phyloP scores from a whole-genome alignment of 30 jellyfish, hydroid and myxozoan species.

The Turritopsis rubra region DNA sequence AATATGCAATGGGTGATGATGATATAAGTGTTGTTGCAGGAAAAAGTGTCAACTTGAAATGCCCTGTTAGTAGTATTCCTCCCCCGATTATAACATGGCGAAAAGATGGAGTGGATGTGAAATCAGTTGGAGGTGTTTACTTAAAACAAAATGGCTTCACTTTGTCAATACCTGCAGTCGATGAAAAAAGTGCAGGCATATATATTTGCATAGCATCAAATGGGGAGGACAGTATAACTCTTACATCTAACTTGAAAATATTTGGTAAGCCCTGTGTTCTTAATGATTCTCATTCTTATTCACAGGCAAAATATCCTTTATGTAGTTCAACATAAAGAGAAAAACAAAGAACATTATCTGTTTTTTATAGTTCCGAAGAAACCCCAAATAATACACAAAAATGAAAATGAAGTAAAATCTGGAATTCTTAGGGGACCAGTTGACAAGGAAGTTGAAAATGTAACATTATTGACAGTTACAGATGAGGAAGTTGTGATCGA shows the following conservation, averaged over 20 bases:
- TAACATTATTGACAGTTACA: background rate
- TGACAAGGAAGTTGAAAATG: background rate
- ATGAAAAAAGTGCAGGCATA: conserved; percentile 34
- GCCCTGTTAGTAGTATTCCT: conserved; percentile 71
- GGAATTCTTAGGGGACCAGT: conserved; percentile 6
- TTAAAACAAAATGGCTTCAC: conserved; percentile 39
- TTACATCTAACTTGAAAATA: conserved; percentile 1
- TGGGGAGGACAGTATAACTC: conserved; percentile 16
- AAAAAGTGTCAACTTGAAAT: conserved; percentile 35
- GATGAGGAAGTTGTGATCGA: background rate
- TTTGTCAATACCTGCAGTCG: conserved; percentile 48
- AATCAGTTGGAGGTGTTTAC: conserved; percentile 28
- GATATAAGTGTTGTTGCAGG: conserved; percentile 52
- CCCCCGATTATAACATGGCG: conserved; percentile 62
- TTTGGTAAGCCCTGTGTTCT: conserved; percentile 12
- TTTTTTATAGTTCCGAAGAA: background rate
- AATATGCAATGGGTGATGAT: conserved; percentile 58
- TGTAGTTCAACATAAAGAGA: background rate
- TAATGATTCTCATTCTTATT: background rate
- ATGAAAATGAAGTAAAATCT: background rate
- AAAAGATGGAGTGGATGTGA: conserved; percentile 38
- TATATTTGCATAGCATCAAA: conserved; percentile 64
- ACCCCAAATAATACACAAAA: background rate
- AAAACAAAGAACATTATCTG: no score
- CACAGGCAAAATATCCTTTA: conserved; percentile 7